phyloP scores from a whole-genome alignment of 2,888 invertebrate species.

The Germaria angustata region DNA sequence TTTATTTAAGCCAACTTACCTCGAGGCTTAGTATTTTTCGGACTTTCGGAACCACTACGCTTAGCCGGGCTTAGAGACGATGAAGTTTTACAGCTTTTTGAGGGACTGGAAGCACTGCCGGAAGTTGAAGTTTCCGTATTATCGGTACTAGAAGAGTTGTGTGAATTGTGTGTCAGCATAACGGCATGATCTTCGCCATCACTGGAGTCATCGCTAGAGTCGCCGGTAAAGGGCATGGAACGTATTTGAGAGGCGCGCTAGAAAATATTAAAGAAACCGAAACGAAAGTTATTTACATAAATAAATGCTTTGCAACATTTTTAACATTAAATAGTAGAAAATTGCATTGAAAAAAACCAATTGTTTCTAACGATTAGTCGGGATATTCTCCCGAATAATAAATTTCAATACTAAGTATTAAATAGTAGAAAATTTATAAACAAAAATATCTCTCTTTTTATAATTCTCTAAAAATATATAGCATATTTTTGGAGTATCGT shows the following conservation, averaged over 20 bases:
- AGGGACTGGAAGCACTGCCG: constrained; percentile 88
- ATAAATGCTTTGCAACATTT: background rate
- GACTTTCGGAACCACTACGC: constrained; percentile 89
- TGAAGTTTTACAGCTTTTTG: constrained; percentile 92
- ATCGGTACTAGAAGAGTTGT: constrained; percentile 81
- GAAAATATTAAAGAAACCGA: background rate
- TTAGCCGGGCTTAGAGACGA: constrained; percentile 92
- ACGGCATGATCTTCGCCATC: constrained; percentile 89
- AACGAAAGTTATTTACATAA: background rate
- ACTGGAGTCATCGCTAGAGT: constrained; percentile 96
- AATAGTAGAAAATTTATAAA: no score
- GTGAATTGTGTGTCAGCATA: constrained; percentile 80
- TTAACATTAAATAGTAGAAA: no score
- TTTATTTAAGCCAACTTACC: constrained; percentile 81
- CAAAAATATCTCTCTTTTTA: no score
- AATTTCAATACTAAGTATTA: no score
- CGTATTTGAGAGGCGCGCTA: constrained; percentile 96
- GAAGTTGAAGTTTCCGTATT: constrained; percentile 83
- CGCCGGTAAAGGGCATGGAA: constrained; percentile 96
- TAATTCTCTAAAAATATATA: background rate
- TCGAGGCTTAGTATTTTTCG: constrained; percentile 88
- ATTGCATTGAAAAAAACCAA: no score
- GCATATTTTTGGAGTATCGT: background rate
- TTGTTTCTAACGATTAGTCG: no score
- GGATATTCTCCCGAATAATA: no score